phyloP scores from a whole-genome alignment of 2,113 vertebrate genomes.

The Gambusia holbrooki region DNA sequence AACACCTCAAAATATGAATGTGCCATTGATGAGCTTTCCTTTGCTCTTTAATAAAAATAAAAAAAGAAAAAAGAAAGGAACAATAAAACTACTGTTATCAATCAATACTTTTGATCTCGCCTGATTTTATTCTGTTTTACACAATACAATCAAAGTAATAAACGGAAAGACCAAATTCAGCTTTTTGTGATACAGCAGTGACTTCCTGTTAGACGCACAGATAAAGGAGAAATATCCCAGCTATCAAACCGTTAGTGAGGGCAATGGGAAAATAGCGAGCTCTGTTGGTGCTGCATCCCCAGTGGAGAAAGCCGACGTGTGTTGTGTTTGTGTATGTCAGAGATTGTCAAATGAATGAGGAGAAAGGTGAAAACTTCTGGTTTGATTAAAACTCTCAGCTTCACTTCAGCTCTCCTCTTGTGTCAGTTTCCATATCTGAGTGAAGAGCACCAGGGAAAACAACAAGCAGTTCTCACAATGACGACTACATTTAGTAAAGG shows the following conservation, averaged over 20 bases:
- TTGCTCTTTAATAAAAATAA: too few relatives aligned
- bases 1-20: too few relatives aligned
- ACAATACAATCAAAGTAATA: conserved; percentile 1
- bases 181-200: conserved; percentile 9
- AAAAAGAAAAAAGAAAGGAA: too few relatives aligned
- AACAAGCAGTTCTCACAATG: not conserved
- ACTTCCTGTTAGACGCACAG: conserved; percentile 19
- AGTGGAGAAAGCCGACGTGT: conserved; percentile 32
- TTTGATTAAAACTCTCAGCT: conserved; percentile 19
- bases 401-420: not conserved
- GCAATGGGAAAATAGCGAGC: conserved; percentile 43
- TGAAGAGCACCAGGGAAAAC: too few relatives aligned
- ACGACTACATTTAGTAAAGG: not conserved
- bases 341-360: conserved; percentile 37
- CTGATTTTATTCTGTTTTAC: not conserved
- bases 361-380: conserved; percentile 18
- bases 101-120: not conserved
- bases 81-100: not conserved
- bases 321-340: conserved; percentile 36
- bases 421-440: too few relatives aligned
- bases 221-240: conserved; percentile 44
- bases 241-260: conserved; percentile 44
- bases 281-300: conserved; percentile 25
- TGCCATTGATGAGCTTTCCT: too few relatives aligned
- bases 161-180: not conserved